Base-by-base conservation (phyloP, 2,797 vertebrate genomes). In the Arctocebus calabarensis region DNA sequence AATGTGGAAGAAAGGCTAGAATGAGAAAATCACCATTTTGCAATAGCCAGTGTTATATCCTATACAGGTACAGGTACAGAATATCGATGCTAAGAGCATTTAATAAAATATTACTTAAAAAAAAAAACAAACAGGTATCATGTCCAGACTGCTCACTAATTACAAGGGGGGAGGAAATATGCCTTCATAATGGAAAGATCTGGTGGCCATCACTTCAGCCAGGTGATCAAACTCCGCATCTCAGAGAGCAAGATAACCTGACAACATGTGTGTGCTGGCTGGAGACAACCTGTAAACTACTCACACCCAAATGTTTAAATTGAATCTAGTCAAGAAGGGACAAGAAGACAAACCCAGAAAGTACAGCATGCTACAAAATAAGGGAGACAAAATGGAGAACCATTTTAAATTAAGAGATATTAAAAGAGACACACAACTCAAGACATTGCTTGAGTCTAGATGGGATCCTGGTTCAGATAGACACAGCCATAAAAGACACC, bases 21-120 rank as follows among this genome's bases (percentile, higher is more conserved):
- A 96, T 37, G 57, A 79, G 70, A 93, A 97, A 92, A 57, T 17
- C 37, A 83, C 23, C 29, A 94, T 81, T 94, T 55, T 82, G 4
- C 9, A 87, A 66, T 0, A 86, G 59, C 20, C 75, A 91, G 52
- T 74, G 23, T 84, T 85, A 57, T 40, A 68, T 88, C 62, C 79
- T 59, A 68, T 45, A 10, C 8, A 45, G 45, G 45, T 4, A 40
- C 6, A 62, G 22, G 22, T 22, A 91, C 9, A 73, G 29, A 61
- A 14, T 78, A 85, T 62, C 19, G 34, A 70, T 14, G 57, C 62
- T 92, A 64, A 84, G 87, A 90, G 43, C 29, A 23, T 8, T 52
- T 34, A 71, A 7, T 82, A 7, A 66, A 91, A n/a, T 84, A 84
- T n/a, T 77, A 86, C 19, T 75, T 16, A 16, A 52, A 52, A 52